Evolutionary conservation across 2,113 vertebrate genomes (phyloP).

Genomic region (Alethe castanea): DNA sequence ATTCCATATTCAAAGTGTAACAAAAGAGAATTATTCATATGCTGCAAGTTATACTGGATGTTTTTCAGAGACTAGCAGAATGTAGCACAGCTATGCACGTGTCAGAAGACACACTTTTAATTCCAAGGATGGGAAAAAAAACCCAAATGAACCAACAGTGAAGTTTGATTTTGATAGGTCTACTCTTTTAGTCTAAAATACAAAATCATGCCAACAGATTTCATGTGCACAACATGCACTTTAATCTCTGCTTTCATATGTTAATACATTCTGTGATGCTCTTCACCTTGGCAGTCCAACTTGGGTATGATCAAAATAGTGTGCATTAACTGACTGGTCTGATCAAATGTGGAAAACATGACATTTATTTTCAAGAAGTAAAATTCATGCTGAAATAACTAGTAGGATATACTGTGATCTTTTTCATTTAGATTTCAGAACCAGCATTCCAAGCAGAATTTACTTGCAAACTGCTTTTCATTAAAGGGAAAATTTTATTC

Average conservation of each 20-base stretch:
- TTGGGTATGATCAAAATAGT: background rate
- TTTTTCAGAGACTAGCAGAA: background rate
- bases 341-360: slow-evolving; percentile 10
- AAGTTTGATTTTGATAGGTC: background rate
- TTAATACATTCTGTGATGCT: background rate
- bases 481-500: background rate
- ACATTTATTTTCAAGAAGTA: background rate
- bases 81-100: background rate
- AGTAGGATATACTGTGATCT: background rate
- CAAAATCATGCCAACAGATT: background rate
- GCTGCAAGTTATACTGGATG: background rate
- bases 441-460: background rate
- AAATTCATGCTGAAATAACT: background rate
- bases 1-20: background rate
- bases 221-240: background rate
- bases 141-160: background rate
- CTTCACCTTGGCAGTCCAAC: background rate
- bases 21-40: slow-evolving; percentile 20
- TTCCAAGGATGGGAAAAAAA: background rate
- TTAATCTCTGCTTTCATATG: slow-evolving; percentile 34
- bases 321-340: background rate
- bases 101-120: background rate
- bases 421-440: slow-evolving; percentile 21
- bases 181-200: background rate
- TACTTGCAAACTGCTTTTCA: background rate